A percentile compares a stretch with the other conserved stretches of the same genome.
phyloP scores from a whole-genome alignment of 1,140 invertebrate genomes.

The Caenorhabditis tropicalis region DNA sequence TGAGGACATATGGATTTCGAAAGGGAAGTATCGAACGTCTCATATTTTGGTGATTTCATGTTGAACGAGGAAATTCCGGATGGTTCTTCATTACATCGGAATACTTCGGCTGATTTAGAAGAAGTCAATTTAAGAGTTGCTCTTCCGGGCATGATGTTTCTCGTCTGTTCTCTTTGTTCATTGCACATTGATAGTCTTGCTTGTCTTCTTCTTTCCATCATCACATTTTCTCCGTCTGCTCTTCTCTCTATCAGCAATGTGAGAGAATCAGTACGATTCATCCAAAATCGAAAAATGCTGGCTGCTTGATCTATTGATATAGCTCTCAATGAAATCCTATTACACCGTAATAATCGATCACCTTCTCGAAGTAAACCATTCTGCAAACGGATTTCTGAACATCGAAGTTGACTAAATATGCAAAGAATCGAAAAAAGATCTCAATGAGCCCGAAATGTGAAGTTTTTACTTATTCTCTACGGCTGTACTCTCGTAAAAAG shows the following conservation, averaged over 20 bases:
- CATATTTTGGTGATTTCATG: not conserved
- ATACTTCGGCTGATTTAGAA: constrained; percentile 1
- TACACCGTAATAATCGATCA: not conserved
- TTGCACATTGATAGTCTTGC: constrained; percentile 32
- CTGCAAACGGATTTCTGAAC: too few relatives aligned
- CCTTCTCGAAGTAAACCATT: not conserved
- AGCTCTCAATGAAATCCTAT: not conserved
- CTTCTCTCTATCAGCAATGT: not conserved
- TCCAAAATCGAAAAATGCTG: constrained; percentile 3
- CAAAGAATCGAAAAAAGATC: too few relatives aligned
- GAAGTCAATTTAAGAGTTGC: not conserved
- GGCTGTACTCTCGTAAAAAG: not conserved
- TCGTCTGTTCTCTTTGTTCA: constrained; percentile 13
- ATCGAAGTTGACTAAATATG: too few relatives aligned
- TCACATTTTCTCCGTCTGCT: constrained; percentile 13
- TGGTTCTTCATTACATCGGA: not conserved
- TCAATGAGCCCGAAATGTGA: too few relatives aligned
- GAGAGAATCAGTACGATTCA: not conserved
- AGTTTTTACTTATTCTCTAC: too few relatives aligned
- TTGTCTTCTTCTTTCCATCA: not conserved
- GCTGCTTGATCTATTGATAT: constrained; percentile 5
- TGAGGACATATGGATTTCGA: not conserved
- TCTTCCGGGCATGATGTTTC: not conserved
- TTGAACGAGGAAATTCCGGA: not conserved
- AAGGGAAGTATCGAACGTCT: not conserved